These are phyloP conservation scores for Lepidochrysops patricia DNA, from an alignment of 2,888 invertebrate genomes.

Conservation along the genomic window DNA sequence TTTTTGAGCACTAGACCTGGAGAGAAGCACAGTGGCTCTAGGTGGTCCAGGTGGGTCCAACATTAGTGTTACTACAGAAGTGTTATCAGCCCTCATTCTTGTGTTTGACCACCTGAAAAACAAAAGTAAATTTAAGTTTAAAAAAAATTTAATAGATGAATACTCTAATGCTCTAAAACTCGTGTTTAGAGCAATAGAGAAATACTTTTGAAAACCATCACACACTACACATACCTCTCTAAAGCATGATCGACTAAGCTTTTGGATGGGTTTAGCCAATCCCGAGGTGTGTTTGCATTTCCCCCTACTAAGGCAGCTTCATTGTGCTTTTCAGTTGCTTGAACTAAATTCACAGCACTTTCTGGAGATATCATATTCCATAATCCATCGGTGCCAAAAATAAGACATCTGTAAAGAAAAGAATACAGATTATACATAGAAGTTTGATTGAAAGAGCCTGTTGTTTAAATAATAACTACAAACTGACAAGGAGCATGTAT, in stretches of 20 bases:
- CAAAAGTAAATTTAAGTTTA: constrained; percentile 1
- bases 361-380: constrained; percentile 95
- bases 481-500: not conserved
- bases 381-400: constrained; percentile 96
- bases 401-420: constrained; percentile 81
- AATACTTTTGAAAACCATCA: too few relatives aligned
- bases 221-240: constrained; percentile 62
- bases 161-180: too few relatives aligned
- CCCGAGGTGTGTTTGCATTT: constrained; percentile 52
- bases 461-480: too few relatives aligned
- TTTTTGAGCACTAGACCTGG: constrained; percentile 39
- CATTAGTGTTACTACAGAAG: constrained; percentile 93
- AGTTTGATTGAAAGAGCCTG: too few relatives aligned
- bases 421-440: not conserved
- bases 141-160: too few relatives aligned
- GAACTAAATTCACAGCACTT: constrained; percentile 88
- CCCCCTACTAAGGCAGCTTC: constrained; percentile 76
- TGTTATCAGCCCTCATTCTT: constrained; percentile 95
- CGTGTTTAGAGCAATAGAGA: too few relatives aligned
- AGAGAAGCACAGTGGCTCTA: constrained; percentile 76
- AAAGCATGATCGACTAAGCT: constrained; percentile 86
- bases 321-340: constrained; percentile 86
- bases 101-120: constrained; percentile 83
- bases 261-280: constrained; percentile 93
- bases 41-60: constrained; percentile 91